Base-by-base conservation (phyloP, 2,888 invertebrate genomes). In the Epirrhoe tristata region DNA sequence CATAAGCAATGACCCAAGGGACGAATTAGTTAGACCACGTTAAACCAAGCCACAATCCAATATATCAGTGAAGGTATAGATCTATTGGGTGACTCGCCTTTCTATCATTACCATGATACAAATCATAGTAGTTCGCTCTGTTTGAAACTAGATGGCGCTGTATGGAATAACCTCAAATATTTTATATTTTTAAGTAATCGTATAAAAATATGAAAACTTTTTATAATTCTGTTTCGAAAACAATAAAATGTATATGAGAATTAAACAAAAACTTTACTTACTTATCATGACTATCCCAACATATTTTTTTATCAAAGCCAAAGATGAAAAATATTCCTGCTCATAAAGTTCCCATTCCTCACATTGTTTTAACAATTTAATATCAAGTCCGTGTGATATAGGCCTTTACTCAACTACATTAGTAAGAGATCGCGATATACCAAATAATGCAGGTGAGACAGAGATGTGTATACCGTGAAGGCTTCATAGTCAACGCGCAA, bases 401-500 rank as follows among this genome's bases (percentile, higher is more conserved):
- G 75, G 72, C 74, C 65, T 74, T 71, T 66, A 68, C 46, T 58
- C 24, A 72, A 69, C 57, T 68, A 63, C 66, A 75, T 55, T 66
- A 54, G 70, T 77, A 74, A 80, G 77, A 72, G 78, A 77, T 80
- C 84, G 55, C 57, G 72, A 69, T 69, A 72, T 71, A 74, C 67
- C 59, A 48, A 66, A 68, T 70, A n/a, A 66, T 67, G 56, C 57
- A 63, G 66, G 73, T 74, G 69, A 68, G 81, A 86, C 72, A 75
- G 79, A 77, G 83, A 86, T 70, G 74, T 76, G 69, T 65, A 74
- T 75, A 78, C 71, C 72, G 66, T 75, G 75, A 79, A 72, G 76
- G 78, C 77, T 79, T 70, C 78, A 82, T 83, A 81, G 84, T 82
- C 80, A 81, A 82, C 87, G 87, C 85, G 86, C 84, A 81, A 84